Percentiles rank a stretch among this genome's conserved stretches.
Conservation (phyloP, 2,888 invertebrate genomes). For the Campaea margaritaria region DNA sequence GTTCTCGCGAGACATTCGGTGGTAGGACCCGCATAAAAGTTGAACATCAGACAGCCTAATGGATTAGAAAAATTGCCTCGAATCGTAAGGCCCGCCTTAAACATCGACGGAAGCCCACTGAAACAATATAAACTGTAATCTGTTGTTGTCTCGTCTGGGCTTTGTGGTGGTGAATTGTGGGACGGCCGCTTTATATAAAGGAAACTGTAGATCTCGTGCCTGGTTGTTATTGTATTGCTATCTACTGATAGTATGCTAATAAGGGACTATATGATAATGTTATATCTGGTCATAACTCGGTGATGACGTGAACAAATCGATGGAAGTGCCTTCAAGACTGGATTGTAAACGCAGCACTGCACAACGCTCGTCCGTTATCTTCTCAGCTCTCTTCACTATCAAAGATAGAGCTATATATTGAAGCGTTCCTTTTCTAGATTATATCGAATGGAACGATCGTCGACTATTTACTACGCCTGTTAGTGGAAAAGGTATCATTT, state of each 20-base stretch:
- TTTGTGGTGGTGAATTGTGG: conserved; percentile 52
- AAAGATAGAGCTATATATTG: neutral
- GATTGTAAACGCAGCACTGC: too few species aligned
- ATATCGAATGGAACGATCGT: conserved; percentile 7
- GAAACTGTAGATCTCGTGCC: conserved; percentile 48
- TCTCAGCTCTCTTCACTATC: too few species aligned
- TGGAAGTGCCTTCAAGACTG: too few species aligned
- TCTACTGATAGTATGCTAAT: neutral
- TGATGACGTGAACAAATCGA: too few species aligned
- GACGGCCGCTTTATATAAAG: conserved; percentile 46
- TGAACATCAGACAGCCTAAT: conserved; percentile 81
- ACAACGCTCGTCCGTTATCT: too few species aligned
- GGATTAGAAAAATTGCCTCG: conserved; percentile 83
- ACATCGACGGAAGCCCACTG: conserved; percentile 67
- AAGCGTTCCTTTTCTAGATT: conserved; percentile 8
- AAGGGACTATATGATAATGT: neutral
- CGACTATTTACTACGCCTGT: conserved; percentile 11
- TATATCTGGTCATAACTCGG: too few species aligned
- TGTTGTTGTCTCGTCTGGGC: conserved; percentile 60
- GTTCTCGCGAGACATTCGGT: conserved; percentile 79
- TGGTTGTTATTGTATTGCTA: conserved; percentile 31
- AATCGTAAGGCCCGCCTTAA: conserved; percentile 73
- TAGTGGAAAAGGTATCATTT: conserved; percentile 23
- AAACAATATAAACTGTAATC: conserved; percentile 69
- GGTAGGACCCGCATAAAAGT: conserved; percentile 82